Conservation (phyloP, 2,888 invertebrate genomes). For the Papilio demoleus region DNA sequence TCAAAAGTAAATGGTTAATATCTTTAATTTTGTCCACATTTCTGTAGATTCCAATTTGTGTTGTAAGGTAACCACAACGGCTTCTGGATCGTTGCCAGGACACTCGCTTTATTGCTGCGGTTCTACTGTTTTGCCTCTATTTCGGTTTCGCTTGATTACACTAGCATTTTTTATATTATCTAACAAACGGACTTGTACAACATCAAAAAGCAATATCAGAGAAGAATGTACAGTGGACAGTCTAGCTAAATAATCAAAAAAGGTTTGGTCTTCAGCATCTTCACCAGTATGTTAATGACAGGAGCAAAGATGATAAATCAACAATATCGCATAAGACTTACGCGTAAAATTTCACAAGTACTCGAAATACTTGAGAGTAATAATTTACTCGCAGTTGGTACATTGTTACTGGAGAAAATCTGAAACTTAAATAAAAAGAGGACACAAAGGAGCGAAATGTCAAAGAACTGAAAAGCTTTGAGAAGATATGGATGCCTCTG, state of each 20-base stretch:
- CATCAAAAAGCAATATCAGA: not conserved
- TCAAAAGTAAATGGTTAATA: slow-evolving; percentile 8
- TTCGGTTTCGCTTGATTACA: slow-evolving; percentile 16
- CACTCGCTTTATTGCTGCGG: slow-evolving; percentile 23
- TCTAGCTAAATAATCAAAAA: not conserved
- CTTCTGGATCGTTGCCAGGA: slow-evolving; percentile 29
- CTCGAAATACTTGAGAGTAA: slow-evolving; percentile 20
- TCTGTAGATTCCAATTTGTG: slow-evolving; percentile 34
- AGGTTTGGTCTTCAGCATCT: not conserved
- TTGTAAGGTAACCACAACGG: slow-evolving; percentile 10
- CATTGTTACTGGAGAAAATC: slow-evolving; percentile 23
- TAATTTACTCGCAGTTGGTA: slow-evolving; percentile 24
- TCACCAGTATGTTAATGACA: not conserved
- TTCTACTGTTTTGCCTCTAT: slow-evolving; percentile 27
- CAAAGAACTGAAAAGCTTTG: slow-evolving; percentile 33
- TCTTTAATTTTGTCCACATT: slow-evolving; percentile 21
- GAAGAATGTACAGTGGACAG: not conserved
- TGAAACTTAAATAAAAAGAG: slow-evolving; percentile 28
- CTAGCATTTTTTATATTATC: slow-evolving; percentile 8
- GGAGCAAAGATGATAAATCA: slow-evolving; percentile 6
- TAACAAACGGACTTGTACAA: not conserved
- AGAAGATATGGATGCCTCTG: slow-evolving; percentile 18
- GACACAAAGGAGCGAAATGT: slow-evolving; percentile 30
- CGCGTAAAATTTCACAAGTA: slow-evolving; percentile 28
- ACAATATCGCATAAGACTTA: not conserved